phyloP scores from a whole-genome alignment of 2,113 vertebrate species.

The Anarhynchus alexandrinus region DNA sequence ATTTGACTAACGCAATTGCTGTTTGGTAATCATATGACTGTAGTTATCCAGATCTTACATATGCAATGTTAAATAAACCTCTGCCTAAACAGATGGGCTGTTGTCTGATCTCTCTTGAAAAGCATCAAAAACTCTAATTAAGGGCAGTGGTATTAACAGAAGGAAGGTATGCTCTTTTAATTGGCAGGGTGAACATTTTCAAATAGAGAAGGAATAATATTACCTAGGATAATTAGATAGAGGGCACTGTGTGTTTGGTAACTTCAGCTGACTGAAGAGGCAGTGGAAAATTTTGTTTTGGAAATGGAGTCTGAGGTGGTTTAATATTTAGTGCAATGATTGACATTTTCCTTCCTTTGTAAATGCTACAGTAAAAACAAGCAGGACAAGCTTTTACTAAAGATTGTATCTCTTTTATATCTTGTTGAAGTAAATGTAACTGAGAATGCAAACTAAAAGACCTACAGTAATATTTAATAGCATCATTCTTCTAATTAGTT shows the following conservation, averaged over 20 bases:
- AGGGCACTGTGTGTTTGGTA: background rate
- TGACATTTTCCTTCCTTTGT: background rate
- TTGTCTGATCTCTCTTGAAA: background rate
- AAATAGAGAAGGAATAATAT: background rate
- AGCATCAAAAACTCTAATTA: slow-evolving; percentile 23
- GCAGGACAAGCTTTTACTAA: background rate
- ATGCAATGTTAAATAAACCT: slow-evolving; percentile 31
- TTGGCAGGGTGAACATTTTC: background rate
- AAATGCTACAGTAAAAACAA: background rate
- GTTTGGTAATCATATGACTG: background rate
- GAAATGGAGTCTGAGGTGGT: background rate
- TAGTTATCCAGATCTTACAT: background rate
- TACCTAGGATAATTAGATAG: background rate
- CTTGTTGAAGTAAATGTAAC: background rate
- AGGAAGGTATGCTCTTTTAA: slow-evolving; percentile 18
- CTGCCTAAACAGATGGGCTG: slow-evolving; percentile 42
- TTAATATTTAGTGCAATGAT: background rate
- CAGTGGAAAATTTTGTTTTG: background rate
- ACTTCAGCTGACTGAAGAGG: background rate
- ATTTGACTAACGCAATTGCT: background rate
- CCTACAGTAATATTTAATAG: background rate
- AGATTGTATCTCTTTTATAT: background rate
- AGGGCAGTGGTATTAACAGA: background rate
- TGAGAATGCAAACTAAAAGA: background rate
- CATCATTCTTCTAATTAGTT: background rate